phyloP scores from a whole-genome alignment of 2,113 vertebrate species.

The Neogale vison region DNA sequence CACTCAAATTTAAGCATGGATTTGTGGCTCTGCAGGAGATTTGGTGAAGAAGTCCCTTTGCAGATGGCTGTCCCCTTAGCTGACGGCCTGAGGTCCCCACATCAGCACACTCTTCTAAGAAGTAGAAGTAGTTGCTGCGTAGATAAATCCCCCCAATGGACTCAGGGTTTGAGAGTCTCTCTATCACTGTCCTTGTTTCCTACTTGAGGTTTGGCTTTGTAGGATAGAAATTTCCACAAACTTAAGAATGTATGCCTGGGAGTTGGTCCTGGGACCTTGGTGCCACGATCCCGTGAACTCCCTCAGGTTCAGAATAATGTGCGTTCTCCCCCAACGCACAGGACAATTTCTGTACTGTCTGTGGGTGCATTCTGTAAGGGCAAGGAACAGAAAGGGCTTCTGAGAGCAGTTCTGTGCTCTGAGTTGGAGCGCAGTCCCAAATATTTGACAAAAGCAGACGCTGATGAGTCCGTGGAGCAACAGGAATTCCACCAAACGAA shows the following conservation, averaged over 20 bases:
- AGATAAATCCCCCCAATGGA: no score
- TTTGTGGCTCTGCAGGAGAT: background rate
- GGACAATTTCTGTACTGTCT: background rate
- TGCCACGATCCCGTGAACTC: fast-evolving
- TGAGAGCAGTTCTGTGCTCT: background rate
- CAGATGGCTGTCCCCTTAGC: background rate
- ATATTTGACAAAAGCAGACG: fast-evolving
- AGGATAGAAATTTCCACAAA: background rate
- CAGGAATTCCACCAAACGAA: background rate
- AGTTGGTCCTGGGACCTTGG: background rate
- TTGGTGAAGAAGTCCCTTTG: background rate
- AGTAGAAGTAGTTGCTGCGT: background rate
- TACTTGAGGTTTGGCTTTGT: background rate
- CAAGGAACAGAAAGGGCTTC: background rate
- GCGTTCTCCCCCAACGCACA: background rate
- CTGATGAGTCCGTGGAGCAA: background rate
- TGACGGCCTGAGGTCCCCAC: background rate
- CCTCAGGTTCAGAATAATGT: background rate
- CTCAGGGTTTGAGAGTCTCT: background rate
- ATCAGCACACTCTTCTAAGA: no score
- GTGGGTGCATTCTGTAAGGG: background rate
- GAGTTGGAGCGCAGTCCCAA: background rate
- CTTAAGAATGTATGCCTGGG: background rate
- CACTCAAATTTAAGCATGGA: background rate
- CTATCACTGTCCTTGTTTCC: background rate